These are phyloP conservation scores for Phalacrocorax brasilianus DNA, from an alignment of 2,113 vertebrate species.

Conservation along the genomic window DNA sequence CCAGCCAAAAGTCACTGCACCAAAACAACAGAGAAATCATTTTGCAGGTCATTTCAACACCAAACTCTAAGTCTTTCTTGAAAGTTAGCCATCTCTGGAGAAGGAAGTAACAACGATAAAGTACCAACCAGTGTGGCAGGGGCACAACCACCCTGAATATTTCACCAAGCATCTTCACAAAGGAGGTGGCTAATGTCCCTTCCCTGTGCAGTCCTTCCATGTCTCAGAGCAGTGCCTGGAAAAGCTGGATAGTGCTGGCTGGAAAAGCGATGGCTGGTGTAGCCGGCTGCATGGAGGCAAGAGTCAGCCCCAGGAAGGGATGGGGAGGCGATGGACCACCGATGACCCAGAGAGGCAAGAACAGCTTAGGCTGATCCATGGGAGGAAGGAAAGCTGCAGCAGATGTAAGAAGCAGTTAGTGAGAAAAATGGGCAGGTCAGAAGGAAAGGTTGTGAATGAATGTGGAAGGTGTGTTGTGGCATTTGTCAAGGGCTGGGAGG, in stretches of 20 bases:
- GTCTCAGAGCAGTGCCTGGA: background rate
- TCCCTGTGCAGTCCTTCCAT: background rate
- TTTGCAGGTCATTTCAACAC: background rate
- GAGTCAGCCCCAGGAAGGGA: background rate
- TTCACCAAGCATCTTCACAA: background rate
- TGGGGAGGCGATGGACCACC: fast-evolving
- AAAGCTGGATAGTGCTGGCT: fast-evolving
- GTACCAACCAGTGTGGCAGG: fast-evolving
- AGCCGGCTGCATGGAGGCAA: background rate
- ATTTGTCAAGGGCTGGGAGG: background rate
- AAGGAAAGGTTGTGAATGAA: background rate
- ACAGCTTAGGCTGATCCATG: background rate
- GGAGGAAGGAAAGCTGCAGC: background rate
- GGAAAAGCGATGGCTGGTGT: background rate
- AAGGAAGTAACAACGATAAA: background rate
- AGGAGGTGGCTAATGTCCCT: background rate
- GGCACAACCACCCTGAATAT: fast-evolving
- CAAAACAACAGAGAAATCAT: background rate
- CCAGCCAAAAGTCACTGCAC: background rate
- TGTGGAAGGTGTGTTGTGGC: background rate
- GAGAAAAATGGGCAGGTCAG: background rate
- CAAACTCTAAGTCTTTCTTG: background rate
- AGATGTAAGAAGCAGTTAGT: background rate
- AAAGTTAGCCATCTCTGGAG: background rate
- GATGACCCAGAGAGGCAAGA: background rate